Evolutionary conservation across 2,888 invertebrate species (phyloP).

Genomic region (Hirtodrosophila alboralis): DNA sequence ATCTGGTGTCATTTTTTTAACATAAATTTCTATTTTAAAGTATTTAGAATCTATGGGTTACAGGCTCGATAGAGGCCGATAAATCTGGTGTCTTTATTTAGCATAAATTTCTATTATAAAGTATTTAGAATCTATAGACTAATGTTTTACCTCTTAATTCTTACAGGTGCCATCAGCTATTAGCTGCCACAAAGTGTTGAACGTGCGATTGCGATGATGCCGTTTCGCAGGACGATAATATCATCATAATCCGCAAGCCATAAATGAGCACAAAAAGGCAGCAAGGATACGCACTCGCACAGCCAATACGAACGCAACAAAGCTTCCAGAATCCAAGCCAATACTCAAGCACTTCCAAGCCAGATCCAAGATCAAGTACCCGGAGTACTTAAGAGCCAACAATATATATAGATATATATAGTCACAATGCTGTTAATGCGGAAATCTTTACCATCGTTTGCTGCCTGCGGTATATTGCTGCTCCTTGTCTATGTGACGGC

Average conservation of each 20-base stretch:
- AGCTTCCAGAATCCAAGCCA: conserved; percentile 46
- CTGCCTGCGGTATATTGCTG: conserved; percentile 58
- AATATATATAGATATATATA: too few relatives aligned
- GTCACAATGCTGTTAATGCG: conserved; percentile 52
- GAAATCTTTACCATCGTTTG: conserved; percentile 40
- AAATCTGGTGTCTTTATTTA: too few relatives aligned
- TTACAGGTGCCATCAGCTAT: conserved; percentile 33
- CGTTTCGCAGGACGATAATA: conserved; percentile 34
- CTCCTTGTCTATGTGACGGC: conserved; percentile 77
- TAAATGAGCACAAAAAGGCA: conserved; percentile 29
- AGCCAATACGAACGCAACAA: conserved; percentile 64
- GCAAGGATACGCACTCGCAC: conserved; percentile 13
- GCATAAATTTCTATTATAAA: not conserved
- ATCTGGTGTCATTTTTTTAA: too few relatives aligned
- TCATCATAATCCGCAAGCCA: conserved; percentile 18
- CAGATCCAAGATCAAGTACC: conserved; percentile 26
- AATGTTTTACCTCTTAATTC: conserved; percentile 2
- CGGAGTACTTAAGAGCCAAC: conserved; percentile 4
- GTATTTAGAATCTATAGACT: conserved; percentile 14
- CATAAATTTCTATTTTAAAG: not conserved
- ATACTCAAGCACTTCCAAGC: conserved; percentile 22
- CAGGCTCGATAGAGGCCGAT: too few relatives aligned
- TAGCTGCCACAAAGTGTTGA: conserved; percentile 43
- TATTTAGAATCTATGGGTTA: conserved; percentile 10
- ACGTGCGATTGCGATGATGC: conserved; percentile 50